Conservation (phyloP, 2,888 invertebrate genomes). For the Drosophila macrospina region DNA sequence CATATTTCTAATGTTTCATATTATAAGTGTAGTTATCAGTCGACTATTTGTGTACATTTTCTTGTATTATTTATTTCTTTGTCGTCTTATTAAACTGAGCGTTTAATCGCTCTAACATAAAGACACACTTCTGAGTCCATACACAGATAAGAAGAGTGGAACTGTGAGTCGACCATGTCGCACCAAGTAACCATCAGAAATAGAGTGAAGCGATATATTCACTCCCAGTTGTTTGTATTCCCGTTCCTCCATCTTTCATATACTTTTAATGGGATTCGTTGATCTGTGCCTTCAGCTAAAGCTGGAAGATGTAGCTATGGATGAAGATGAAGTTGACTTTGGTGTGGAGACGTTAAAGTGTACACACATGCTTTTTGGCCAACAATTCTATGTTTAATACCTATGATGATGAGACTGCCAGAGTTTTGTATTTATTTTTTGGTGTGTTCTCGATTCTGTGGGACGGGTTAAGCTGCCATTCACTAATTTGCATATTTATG, state of each 20-base stretch:
- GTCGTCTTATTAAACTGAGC: background rate
- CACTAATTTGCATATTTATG: conserved; percentile 81
- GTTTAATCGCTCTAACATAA: too few relatives aligned
- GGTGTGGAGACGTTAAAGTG: conserved; percentile 56
- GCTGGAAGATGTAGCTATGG: conserved; percentile 10
- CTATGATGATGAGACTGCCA: conserved; percentile 51
- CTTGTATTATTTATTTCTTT: background rate
- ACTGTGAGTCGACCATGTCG: conserved; percentile 29
- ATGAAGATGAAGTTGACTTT: conserved; percentile 17
- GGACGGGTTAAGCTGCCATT: conserved; percentile 70
- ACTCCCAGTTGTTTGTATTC: conserved; percentile 20
- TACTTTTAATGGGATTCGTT: conserved; percentile 55
- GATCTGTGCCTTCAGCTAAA: conserved; percentile 33
- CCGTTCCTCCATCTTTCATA: conserved; percentile 17
- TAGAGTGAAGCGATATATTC: conserved; percentile 14
- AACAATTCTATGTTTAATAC: conserved; percentile 64
- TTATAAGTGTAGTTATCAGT: background rate
- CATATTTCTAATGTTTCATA: background rate
- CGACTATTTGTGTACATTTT: background rate
- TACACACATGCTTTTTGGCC: conserved; percentile 44
- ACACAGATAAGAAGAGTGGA: background rate
- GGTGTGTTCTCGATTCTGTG: conserved; percentile 61
- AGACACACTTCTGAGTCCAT: background rate
- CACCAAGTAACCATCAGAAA: conserved; percentile 17
- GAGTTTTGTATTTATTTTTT: conserved; percentile 50